These are phyloP conservation scores for Monopterus albus DNA, from an alignment of 2,113 vertebrate species.

Conservation along the genomic window DNA sequence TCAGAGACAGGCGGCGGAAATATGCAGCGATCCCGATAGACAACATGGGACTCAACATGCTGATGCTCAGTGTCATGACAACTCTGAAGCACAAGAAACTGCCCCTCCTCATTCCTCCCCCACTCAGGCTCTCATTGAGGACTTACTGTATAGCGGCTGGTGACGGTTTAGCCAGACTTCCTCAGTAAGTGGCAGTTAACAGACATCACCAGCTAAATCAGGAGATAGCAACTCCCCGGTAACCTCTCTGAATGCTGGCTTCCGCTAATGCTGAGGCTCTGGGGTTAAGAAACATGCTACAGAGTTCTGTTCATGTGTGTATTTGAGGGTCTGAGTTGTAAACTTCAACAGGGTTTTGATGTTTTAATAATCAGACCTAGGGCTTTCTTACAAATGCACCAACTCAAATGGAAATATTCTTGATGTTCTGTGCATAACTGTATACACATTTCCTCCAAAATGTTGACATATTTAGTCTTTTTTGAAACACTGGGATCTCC, in stretches of 20 bases:
- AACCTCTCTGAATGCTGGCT: slow-evolving; percentile 17
- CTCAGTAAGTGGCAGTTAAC: slow-evolving; percentile 71
- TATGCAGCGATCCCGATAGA: slow-evolving; percentile 73
- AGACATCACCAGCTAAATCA: slow-evolving; percentile 58
- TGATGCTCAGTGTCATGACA: slow-evolving; percentile 56
- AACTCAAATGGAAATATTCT: background rate
- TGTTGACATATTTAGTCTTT: background rate
- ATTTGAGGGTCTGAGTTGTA: background rate
- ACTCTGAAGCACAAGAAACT: slow-evolving; percentile 32
- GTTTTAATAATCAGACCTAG: background rate
- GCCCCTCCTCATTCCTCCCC: slow-evolving; percentile 7
- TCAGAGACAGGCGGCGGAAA: slow-evolving; percentile 63
- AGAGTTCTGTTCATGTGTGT: background rate
- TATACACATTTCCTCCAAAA: background rate
- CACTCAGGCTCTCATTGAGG: slow-evolving; percentile 39
- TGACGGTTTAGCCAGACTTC: slow-evolving; percentile 77
- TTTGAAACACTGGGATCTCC: background rate
- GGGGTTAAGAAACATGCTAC: background rate
- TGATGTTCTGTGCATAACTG: background rate
- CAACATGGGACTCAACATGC: slow-evolving; percentile 61
- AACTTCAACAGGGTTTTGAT: background rate
- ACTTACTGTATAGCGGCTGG: slow-evolving; percentile 46
- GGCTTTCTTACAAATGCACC: background rate
- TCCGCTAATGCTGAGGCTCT: slow-evolving; percentile 25
- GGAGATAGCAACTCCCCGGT: slow-evolving; percentile 46